Conservation (phyloP, 2,888 invertebrate genomes). For the Erebia epiphron region DNA sequence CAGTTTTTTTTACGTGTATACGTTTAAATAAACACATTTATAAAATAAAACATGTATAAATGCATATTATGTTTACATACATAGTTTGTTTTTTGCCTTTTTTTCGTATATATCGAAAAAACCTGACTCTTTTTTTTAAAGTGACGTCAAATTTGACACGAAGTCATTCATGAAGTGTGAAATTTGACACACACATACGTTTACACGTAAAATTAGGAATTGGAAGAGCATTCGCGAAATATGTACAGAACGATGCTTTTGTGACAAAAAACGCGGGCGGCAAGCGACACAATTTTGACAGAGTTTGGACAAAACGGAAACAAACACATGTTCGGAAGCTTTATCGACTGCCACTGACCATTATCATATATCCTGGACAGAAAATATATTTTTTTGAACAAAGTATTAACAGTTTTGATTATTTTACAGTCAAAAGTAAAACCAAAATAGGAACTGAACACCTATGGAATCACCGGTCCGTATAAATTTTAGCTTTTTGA, state of each 20-base stretch:
- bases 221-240: conserved; percentile 27
- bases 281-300: conserved; percentile 18
- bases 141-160: background rate
- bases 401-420: background rate
- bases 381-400: no score
- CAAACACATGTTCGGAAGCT: conserved; percentile 4
- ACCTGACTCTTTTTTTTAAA: no score
- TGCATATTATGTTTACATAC: no score
- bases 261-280: conserved; percentile 24
- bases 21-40: background rate
- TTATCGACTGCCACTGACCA: background rate
- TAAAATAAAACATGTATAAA: no score
- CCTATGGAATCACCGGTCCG: no score
- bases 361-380: background rate
- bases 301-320: conserved; percentile 8
- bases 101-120: no score
- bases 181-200: background rate
- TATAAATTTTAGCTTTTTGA: no score
- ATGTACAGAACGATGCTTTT: conserved; percentile 58
- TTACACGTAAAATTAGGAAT: background rate
- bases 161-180: background rate
- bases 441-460: no score
- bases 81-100: no score
- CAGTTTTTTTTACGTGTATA: conserved; percentile 6
- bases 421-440: no score